Percentiles rank a stretch among this genome's conserved stretches.
These are phyloP conservation scores for Idris sp. DNA, from an alignment of 1,140 invertebrate species.

Conservation along the genomic window DNA sequence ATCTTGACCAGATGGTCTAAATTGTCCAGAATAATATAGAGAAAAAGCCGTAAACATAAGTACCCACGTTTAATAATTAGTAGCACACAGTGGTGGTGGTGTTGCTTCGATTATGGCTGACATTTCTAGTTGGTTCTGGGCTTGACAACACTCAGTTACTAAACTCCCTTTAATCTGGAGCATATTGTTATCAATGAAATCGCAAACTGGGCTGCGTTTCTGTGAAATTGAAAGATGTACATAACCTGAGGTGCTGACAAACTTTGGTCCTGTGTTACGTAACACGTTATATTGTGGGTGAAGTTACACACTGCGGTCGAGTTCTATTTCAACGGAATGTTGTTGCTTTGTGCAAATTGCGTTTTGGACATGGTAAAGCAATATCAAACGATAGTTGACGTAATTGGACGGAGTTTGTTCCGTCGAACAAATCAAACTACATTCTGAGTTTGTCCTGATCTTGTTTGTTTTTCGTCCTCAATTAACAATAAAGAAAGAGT, in stretches of 20 bases:
- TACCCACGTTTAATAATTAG: constrained; percentile 14
- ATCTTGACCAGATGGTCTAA: too few species aligned
- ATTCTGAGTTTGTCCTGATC: constrained; percentile 25
- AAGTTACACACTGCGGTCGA: constrained; percentile 48
- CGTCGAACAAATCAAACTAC: constrained; percentile 37
- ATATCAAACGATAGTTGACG: constrained; percentile 50
- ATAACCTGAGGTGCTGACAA: constrained; percentile 35
- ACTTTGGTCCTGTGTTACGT: constrained; percentile 45
- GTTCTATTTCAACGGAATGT: constrained; percentile 46
- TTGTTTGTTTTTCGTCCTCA: constrained; percentile 18
- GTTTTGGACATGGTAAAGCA: constrained; percentile 54
- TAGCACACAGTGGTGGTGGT: constrained; percentile 3
- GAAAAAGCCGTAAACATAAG: too few species aligned
- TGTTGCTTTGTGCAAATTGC: constrained; percentile 55
- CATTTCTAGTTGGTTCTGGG: constrained; percentile 27
- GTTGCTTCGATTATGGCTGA: not conserved
- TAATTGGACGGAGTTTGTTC: constrained; percentile 40
- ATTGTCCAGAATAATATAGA: too few species aligned
- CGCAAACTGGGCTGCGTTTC: constrained; percentile 35
- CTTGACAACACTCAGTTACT: constrained; percentile 41
- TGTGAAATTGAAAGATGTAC: constrained; percentile 45
- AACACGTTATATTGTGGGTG: constrained; percentile 50
- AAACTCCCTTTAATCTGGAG: constrained; percentile 47
- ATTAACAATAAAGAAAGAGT: too few species aligned
- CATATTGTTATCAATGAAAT: constrained; percentile 53